phyloP scores from a whole-genome alignment of 2,113 vertebrate species.

The Urocynchramus pylzowi region DNA sequence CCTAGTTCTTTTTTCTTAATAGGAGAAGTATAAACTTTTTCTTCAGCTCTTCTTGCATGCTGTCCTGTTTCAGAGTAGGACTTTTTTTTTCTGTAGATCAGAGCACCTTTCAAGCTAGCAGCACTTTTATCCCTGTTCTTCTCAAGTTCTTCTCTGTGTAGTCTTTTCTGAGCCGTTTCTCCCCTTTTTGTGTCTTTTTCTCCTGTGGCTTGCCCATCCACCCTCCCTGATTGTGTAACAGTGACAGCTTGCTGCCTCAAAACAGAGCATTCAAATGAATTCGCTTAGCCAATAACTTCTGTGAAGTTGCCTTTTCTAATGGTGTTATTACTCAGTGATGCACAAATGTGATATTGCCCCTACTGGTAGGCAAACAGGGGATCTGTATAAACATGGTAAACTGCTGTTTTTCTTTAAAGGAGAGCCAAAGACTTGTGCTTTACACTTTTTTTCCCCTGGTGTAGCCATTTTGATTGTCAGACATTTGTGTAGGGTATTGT shows the following conservation, averaged over 20 bases:
- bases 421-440: constrained; percentile 84
- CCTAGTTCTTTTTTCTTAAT: not conserved
- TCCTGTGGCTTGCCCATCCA: constrained; percentile 45
- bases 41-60: not conserved
- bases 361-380: constrained; percentile 82
- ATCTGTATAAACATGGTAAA: constrained; percentile 74
- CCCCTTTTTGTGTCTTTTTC: not conserved
- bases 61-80: constrained; percentile 1
- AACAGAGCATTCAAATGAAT: constrained; percentile 86
- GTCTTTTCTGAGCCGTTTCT: not conserved
- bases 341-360: constrained; percentile 83
- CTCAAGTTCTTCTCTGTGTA: not conserved
- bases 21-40: not conserved
- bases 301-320: constrained; percentile 89
- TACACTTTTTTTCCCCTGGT: constrained; percentile 54
- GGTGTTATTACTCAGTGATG: constrained; percentile 87
- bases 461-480: constrained; percentile 67
- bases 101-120: not conserved
- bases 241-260: constrained; percentile 83
- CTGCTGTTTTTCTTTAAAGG: constrained; percentile 75
- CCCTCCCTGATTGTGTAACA: constrained; percentile 74
- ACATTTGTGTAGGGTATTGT: constrained; percentile 53
- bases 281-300: constrained; percentile 87
- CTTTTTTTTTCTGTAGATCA: not conserved
- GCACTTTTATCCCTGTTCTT: not conserved